Percentiles rank a stretch among this genome's conserved stretches.
These are phyloP conservation scores for Amorpha juglandis DNA, from an alignment of 2,888 invertebrate species.

Conservation along the genomic window DNA sequence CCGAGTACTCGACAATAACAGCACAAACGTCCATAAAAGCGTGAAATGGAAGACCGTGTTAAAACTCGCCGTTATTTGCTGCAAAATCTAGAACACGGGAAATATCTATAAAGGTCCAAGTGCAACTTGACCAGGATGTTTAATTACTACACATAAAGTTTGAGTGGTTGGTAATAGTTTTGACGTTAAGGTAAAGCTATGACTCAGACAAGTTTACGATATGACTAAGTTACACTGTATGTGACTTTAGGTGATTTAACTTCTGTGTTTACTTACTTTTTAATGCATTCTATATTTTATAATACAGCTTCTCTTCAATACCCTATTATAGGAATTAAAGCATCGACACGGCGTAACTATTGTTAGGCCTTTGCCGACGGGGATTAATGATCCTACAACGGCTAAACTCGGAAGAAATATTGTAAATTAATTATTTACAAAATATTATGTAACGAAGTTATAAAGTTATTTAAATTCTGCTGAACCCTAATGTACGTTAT, in stretches of 20 bases:
- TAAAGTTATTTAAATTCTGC: not conserved
- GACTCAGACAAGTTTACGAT: not conserved
- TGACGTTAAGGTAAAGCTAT: not conserved
- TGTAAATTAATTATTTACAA: too few species aligned
- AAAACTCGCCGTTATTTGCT: conserved; percentile 20
- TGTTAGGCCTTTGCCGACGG: too few species aligned
- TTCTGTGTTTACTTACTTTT: too few species aligned
- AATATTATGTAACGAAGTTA: not conserved
- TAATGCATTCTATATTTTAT: too few species aligned
- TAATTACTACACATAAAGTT: conserved; percentile 43
- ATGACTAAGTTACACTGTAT: not conserved
- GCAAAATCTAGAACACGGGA: conserved; percentile 23
- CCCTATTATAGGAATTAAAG: too few species aligned
- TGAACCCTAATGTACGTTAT: too few species aligned
- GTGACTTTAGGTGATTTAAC: not conserved
- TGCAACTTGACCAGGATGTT: conserved; percentile 30
- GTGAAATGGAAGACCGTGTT: not conserved
- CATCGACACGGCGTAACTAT: too few species aligned
- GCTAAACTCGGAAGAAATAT: too few species aligned
- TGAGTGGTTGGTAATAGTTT: conserved; percentile 31
- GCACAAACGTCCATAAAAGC: conserved; percentile 20
- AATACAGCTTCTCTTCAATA: too few species aligned
- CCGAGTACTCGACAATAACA: not conserved
- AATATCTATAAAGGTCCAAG: conserved; percentile 26
- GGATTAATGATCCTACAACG: too few species aligned